Evolutionary conservation across 2,797 vertebrate species (phyloP).

Genomic region (Tokudaia tokunoshimensis): DNA sequence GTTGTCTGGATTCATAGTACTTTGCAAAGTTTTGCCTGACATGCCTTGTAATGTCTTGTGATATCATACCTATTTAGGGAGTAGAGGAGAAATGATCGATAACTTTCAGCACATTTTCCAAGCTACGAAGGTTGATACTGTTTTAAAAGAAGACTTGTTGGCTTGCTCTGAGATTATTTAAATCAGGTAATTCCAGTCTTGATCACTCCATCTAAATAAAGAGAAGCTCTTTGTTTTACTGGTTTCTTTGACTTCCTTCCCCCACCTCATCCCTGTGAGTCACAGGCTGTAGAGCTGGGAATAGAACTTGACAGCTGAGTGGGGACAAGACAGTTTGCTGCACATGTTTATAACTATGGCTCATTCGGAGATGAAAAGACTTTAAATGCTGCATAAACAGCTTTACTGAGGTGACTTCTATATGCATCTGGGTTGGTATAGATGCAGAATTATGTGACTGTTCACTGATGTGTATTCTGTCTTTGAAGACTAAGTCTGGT

Average conservation of each 20-base stretch:
- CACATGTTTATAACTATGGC: slow-evolving; percentile 60
- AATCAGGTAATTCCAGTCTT: slow-evolving; percentile 44
- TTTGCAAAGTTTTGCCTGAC: slow-evolving; percentile 54
- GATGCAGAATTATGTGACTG: not conserved
- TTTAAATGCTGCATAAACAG: slow-evolving; percentile 61
- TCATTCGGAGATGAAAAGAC: not conserved
- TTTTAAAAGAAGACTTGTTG: slow-evolving; percentile 53
- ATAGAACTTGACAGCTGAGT: slow-evolving; percentile 79
- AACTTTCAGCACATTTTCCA: slow-evolving; percentile 65
- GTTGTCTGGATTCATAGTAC: not conserved
- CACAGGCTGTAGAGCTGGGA: slow-evolving; percentile 72
- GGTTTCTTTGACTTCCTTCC: slow-evolving; percentile 41
- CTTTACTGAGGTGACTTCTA: not conserved
- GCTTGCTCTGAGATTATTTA: slow-evolving; percentile 49
- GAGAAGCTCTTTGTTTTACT: slow-evolving; percentile 66
- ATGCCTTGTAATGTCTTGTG: slow-evolving; percentile 48
- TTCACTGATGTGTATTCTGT: slow-evolving; percentile 24
- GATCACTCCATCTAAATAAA: slow-evolving; percentile 64
- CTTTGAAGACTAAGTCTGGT: not conserved
- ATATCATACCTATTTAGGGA: slow-evolving; percentile 76
- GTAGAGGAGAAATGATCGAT: slow-evolving; percentile 30
- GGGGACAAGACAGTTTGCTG: slow-evolving; percentile 68
- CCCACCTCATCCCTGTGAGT: slow-evolving; percentile 54
- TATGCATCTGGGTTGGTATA: not conserved
- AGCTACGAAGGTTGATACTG: slow-evolving; percentile 17